Evolutionary conservation across 2,797 vertebrate genomes (phyloP), one percentile per base, ranked within the genome.

Genomic region (Pangasius larnaudii): DNA sequence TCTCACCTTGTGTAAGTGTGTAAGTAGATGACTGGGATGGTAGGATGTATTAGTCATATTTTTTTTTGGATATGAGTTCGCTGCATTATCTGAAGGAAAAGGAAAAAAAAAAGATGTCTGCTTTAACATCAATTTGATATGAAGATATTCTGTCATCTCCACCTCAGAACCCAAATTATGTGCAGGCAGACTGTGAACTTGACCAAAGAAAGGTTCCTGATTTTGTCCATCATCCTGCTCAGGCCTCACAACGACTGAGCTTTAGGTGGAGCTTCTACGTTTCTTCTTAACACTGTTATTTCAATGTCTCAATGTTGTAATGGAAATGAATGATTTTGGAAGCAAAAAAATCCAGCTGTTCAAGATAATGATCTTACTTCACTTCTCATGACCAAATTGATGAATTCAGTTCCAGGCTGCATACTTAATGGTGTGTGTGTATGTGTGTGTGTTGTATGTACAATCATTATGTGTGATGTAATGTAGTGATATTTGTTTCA

Each of bases 401-500:
- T 92, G 91, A 84, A 90, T 90, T 87, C 83, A 84, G 87, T 89
- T 88, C 65, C 84, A 89, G 69, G 49, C 75, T 85, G 67, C 53
- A 42, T 63, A 72, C 61, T 75, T 89, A 91, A 86, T 77, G 49
- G 69, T 69, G 85, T 88, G 69, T 74, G 84, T 74, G 82, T 82
- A 79, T 51, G 84, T 90, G 51, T 85, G 87, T 74, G 42, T 51
- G 74, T 87, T 90, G 78, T 84, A 84, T 88, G 89, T 91, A 53
- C 36, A 92, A 90, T 84, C 92, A 94, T 92, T 93, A 90, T 92
- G 46, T 92, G 86, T 94, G 91, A 91, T 89, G 80, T 88, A 84
- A 91, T 86, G 56, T 86, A 81, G 61, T 75, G 33, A 86, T 88
- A 91, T 87, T 51, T 85, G 49, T 86, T 90, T 88, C 79, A 71